Evolutionary conservation across 2,888 invertebrate species (phyloP), one percentile per base, ranked within the genome.

Genomic region (Halictus ligatus): DNA sequence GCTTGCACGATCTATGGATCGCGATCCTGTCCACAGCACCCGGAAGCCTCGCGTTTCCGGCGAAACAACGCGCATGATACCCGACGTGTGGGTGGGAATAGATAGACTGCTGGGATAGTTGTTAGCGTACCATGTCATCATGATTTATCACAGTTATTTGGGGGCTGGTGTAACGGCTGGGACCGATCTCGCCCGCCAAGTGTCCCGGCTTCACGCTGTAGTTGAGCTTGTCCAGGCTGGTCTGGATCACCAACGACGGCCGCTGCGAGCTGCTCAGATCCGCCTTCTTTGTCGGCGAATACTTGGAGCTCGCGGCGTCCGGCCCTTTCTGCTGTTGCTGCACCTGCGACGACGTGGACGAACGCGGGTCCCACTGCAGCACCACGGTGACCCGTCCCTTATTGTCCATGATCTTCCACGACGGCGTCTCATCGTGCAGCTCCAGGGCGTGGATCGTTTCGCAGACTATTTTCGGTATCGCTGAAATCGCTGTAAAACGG

Each of bases 401-500:
- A 97, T 98, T 98, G 97, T 99, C 99, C 98, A 98, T 98, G 96
- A 99, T 98, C 96, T 99, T 99, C 99, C 99, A 99, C 96, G 98
- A 98, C 95, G 99, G 98, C 95, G 98, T 98, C 96, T 98, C 98
- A 98, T 98, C 98, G 96, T 98, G 98, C 95, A 99, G 96, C 96
- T 98, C 98, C 96, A 99, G 96, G 92, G 98, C 98, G 96, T 98
- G 98, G 95, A 99, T 98, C 95, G 99, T 98, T 96, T 99, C 99
- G 97, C 98, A 99, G 96, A 99, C 98, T 97, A 99, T 99, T 96
- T 98, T 98, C 94, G 99, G 99, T 94, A 99, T 98, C 94, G 98
- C 98, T 95, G 98, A 98, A 96, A 99, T 98, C 94, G 98, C 99
- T 99, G 96, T 58, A 96, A 67, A 67, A 67, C 18, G 71, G n/a